Conservation (phyloP, 64 coral and sea anemone species). For the Montipora sp. region DNA sequence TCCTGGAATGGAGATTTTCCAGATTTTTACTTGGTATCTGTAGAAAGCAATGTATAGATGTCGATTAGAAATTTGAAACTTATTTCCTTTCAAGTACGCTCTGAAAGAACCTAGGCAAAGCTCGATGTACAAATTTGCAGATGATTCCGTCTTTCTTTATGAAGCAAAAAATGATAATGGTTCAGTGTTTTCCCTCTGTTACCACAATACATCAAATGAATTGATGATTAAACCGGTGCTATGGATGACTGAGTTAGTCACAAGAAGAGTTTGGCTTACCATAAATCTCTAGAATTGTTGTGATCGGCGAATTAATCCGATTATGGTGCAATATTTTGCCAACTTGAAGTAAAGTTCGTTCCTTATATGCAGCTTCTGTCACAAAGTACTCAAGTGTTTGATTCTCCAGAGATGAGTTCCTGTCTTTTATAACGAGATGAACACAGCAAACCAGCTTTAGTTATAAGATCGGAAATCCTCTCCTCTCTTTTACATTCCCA, state of each 20-base stretch:
- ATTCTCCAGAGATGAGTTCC: neutral
- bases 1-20: neutral
- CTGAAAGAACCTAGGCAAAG: too few relatives aligned
- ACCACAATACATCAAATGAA: too few relatives aligned
- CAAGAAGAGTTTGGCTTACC: neutral
- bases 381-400: neutral
- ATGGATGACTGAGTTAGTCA: too few relatives aligned
- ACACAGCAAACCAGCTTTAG: neutral
- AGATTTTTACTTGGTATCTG: neutral
- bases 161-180: too few relatives aligned
- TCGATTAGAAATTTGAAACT: neutral
- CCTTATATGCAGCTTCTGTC: neutral
- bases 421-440: constrained; percentile 8
- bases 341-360: neutral
- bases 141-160: too few relatives aligned
- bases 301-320: neutral
- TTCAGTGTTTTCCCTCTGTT: too few relatives aligned
- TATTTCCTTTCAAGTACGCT: too few relatives aligned
- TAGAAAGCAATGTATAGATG: neutral
- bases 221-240: too few relatives aligned
- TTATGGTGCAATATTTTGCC: neutral
- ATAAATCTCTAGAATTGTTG: neutral
- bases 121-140: too few relatives aligned
- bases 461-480: constrained; percentile 21
- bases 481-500: constrained; percentile 15